phyloP scores from a whole-genome alignment of 2,113 vertebrate species.

The Poeciliopsis occidentalis region DNA sequence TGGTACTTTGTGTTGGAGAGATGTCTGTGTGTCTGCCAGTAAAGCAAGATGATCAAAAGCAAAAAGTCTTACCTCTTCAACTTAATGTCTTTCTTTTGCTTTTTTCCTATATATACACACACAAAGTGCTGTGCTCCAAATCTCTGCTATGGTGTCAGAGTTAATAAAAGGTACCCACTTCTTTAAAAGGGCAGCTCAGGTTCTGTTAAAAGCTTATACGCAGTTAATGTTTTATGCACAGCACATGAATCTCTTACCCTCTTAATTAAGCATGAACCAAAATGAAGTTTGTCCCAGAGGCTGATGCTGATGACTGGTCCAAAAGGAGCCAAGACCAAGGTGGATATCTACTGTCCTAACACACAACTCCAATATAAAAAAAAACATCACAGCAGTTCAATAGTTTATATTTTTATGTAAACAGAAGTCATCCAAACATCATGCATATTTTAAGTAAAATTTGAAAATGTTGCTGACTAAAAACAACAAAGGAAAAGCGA shows the following conservation, averaged over 20 bases:
- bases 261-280: background rate
- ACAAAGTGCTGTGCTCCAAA: background rate
- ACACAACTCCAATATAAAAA: too few species aligned
- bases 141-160: background rate
- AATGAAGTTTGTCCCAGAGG: background rate
- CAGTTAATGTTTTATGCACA: background rate
- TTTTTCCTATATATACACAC: background rate
- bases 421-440: too few species aligned
- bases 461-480: too few species aligned
- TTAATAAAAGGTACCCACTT: background rate
- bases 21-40: background rate
- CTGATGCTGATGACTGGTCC: background rate
- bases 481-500: too few species aligned
- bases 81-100: background rate
- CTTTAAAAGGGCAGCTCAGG: background rate
- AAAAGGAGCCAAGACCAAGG: background rate
- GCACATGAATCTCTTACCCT: background rate
- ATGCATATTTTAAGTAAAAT: too few species aligned
- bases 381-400: too few species aligned
- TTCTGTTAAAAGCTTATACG: background rate
- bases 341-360: background rate
- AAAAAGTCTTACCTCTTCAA: background rate
- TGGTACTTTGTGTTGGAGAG: conserved; percentile 1
- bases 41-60: background rate
- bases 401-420: too few species aligned